These are phyloP conservation scores for Brachionus rotundiformis DNA, from an alignment of 1,140 invertebrate genomes.

Conservation along the genomic window DNA sequence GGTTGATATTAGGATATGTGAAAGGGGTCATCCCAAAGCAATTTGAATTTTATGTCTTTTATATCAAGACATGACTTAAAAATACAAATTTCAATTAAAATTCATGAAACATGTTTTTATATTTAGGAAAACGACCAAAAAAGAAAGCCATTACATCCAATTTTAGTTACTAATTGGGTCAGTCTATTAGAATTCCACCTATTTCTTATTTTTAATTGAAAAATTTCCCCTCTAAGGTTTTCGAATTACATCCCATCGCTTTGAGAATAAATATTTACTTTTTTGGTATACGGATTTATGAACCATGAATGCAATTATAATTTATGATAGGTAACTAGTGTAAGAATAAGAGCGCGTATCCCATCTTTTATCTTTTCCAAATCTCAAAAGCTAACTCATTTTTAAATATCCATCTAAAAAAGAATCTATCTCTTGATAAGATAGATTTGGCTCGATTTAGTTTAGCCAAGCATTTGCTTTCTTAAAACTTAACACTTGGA, in stretches of 20 bases:
- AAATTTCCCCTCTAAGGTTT: neutral
- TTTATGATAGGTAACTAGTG: neutral
- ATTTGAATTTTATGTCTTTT: conserved; percentile 2
- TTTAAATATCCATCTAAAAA: neutral
- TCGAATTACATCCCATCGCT: too few relatives aligned
- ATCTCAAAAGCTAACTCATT: neutral
- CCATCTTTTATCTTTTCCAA: neutral
- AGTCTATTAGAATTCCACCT: neutral
- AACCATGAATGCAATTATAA: conserved; percentile 11
- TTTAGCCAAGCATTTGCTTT: neutral
- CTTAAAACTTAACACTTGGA: neutral
- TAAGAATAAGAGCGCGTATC: neutral
- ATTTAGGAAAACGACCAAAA: neutral
- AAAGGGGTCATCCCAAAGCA: neutral
- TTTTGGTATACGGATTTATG: neutral
- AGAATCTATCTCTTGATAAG: neutral
- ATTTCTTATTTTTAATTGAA: neutral
- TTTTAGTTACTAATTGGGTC: neutral
- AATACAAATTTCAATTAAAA: neutral
- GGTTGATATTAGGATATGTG: neutral
- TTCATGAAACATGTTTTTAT: neutral
- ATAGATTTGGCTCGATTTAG: neutral
- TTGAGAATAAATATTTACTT: neutral
- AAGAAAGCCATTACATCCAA: neutral
- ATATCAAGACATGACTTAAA: neutral